Percentiles rank a stretch among this genome's conserved stretches.
Conservation (phyloP, 1,140 invertebrate species). For the Hetaerina americana region DNA sequence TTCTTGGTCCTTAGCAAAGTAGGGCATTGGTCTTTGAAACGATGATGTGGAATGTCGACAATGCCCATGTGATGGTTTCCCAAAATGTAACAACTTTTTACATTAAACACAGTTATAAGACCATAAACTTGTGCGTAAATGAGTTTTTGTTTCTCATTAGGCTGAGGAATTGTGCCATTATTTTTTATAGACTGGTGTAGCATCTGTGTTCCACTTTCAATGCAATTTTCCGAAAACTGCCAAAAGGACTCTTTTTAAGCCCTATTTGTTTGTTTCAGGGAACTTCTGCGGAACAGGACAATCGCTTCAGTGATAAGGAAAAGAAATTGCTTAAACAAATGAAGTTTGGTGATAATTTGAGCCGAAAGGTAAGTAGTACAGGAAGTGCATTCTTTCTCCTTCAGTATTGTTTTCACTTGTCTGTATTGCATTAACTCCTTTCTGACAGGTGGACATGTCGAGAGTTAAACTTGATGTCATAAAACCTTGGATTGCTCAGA, state of each 20-base stretch:
- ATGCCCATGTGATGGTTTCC: not conserved
- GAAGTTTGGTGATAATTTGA: conserved; percentile 89
- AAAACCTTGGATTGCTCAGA: conserved; percentile 97
- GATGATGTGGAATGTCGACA: not conserved
- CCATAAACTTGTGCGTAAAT: no score
- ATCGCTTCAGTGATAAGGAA: conserved; percentile 96
- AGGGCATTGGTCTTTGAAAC: not conserved
- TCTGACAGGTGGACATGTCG: conserved; percentile 85
- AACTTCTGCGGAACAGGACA: conserved; percentile 96
- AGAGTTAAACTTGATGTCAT: conserved; percentile 96
- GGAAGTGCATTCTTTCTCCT: not conserved
- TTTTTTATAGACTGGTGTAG: no score
- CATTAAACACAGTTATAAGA: no score
- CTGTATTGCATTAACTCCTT: conserved; percentile 7
- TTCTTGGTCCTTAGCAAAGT: not conserved
- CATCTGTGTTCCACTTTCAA: no score
- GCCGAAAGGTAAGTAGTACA: conserved; percentile 57
- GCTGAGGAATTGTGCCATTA: no score
- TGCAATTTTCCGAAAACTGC: no score
- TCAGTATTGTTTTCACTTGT: no score
- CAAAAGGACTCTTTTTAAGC: conserved; percentile 12
- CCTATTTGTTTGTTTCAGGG: conserved; percentile 50
- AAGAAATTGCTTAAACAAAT: conserved; percentile 98
- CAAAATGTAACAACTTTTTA: not conserved
- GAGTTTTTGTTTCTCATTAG: no score